Evolutionary conservation across 1,140 invertebrate genomes (phyloP).

Genomic region (Drosophila sp.): DNA sequence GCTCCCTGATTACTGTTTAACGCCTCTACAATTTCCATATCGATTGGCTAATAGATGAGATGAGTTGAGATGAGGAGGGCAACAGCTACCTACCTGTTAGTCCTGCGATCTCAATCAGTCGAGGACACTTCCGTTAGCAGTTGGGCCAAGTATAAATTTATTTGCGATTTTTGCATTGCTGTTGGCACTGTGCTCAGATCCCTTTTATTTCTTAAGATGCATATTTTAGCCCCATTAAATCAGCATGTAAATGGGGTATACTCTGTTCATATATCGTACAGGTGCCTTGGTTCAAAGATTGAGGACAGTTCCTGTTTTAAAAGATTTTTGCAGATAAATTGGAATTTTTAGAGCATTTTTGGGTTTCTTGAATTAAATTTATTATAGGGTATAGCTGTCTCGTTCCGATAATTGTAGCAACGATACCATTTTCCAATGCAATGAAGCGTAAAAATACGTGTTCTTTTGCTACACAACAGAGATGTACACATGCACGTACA

Average conservation of each 20-base stretch:
- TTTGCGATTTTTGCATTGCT: conserved; percentile 37
- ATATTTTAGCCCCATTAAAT: conserved; percentile 14
- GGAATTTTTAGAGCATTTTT: too few species aligned
- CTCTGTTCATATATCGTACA: too few species aligned
- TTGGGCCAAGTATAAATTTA: conserved; percentile 42
- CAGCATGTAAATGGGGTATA: neutral
- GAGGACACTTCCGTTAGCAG: conserved; percentile 25
- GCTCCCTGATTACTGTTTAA: conserved; percentile 7
- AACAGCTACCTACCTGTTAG: conserved; percentile 12
- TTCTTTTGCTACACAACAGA: conserved; percentile 55
- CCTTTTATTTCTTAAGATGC: conserved; percentile 18
- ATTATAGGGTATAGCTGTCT: conserved; percentile 12
- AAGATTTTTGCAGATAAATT: too few species aligned
- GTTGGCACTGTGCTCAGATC: conserved; percentile 13
- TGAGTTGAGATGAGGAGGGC: conserved; percentile 4
- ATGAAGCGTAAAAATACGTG: conserved; percentile 81
- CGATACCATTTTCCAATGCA: conserved; percentile 67
- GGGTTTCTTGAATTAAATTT: too few species aligned
- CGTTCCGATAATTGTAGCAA: neutral
- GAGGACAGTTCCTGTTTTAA: too few species aligned
- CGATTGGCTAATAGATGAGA: conserved; percentile 32
- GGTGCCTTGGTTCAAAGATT: too few species aligned
- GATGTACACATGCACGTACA: neutral
- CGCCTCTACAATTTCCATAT: conserved; percentile 21
- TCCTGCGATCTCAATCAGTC: conserved; percentile 2